These are phyloP conservation scores for Sphyrna mokarran DNA, from an alignment of 2,113 vertebrate species.

Conservation along the genomic window DNA sequence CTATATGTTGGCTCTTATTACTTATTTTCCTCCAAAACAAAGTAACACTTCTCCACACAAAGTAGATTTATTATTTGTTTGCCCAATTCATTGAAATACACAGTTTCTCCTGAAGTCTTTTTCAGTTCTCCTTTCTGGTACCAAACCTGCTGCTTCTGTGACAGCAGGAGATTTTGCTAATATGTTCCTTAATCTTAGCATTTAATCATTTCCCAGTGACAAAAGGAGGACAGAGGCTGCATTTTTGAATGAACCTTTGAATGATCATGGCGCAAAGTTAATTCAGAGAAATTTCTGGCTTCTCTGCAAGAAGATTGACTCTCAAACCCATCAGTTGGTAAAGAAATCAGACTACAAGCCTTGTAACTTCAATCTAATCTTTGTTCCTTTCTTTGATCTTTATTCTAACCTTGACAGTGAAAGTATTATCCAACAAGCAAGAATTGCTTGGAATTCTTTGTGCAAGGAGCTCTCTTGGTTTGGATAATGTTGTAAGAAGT, in stretches of 20 bases:
- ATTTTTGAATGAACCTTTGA: neutral
- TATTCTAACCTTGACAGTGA: neutral
- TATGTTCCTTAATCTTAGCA: neutral
- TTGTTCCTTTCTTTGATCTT: too few relatives aligned
- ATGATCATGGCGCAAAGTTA: neutral
- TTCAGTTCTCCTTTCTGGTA: neutral
- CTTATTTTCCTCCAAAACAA: neutral
- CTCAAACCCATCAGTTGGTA: neutral
- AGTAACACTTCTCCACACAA: neutral
- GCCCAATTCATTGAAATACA: neutral
- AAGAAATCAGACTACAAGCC: neutral
- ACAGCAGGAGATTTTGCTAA: neutral
- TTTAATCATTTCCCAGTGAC: neutral
- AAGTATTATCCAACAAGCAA: neutral
- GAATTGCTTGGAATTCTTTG: neutral
- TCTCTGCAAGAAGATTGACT: neutral
- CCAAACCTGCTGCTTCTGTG: neutral
- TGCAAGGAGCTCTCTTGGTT: neutral
- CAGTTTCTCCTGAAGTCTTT: neutral
- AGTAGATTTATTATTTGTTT: neutral
- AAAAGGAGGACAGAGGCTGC: neutral
- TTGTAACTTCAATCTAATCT: neutral
- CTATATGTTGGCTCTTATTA: neutral
- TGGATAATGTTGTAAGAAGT: neutral
- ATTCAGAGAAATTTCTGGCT: neutral